These are phyloP conservation scores for Marmota monax DNA, from an alignment of 2,113 vertebrate species.

Conservation along the genomic window DNA sequence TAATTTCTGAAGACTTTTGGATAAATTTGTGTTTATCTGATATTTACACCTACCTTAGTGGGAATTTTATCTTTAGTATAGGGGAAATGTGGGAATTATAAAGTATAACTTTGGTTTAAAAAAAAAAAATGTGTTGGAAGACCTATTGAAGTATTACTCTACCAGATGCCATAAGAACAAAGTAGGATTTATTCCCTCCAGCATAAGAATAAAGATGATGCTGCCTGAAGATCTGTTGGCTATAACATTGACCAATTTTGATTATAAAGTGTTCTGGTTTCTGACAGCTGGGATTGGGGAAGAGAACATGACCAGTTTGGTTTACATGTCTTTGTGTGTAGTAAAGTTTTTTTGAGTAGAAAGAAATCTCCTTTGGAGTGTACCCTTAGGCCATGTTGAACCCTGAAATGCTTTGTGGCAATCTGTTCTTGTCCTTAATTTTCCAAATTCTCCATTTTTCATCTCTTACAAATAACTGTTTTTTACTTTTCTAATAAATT, in stretches of 20 bases:
- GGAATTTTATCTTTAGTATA: slow-evolving; percentile 18
- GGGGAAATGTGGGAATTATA: slow-evolving; percentile 2
- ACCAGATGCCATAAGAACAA: not conserved
- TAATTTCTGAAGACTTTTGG: not conserved
- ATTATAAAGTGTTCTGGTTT: slow-evolving; percentile 3
- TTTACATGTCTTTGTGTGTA: slow-evolving; percentile 8
- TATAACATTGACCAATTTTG: not conserved
- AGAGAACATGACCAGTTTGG: not conserved
- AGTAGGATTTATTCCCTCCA: not conserved
- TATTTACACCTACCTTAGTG: not conserved
- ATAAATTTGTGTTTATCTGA: not conserved
- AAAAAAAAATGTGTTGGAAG: not conserved
- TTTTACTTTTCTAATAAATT: not conserved
- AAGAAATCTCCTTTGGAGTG: not conserved
- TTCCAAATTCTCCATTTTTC: not conserved
- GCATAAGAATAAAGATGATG: not conserved
- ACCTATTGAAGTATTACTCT: not conserved
- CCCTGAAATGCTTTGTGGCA: not conserved
- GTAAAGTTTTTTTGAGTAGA: not conserved
- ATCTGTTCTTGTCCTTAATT: not conserved
- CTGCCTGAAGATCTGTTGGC: not conserved
- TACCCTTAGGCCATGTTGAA: not conserved
- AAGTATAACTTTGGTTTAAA: not conserved
- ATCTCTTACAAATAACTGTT: not conserved
- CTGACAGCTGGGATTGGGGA: not conserved